A percentile compares a stretch with the other conserved stretches of the same genome.
These are phyloP conservation scores for Pseudomyrmex dendroicus DNA, from an alignment of 1,140 invertebrate species.

Conservation along the genomic window DNA sequence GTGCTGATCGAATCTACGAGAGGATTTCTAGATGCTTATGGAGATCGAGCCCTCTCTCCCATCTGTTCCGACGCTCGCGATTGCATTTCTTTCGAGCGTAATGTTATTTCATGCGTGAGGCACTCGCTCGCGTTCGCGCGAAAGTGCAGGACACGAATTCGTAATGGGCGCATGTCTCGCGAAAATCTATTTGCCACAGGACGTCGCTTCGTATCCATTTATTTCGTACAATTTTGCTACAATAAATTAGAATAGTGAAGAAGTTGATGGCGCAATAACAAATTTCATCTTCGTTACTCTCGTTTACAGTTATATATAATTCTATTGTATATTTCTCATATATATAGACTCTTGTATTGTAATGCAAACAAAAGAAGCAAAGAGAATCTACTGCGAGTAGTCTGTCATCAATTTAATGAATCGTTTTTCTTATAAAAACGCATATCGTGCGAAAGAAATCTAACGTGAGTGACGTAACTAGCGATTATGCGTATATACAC, in stretches of 20 bases:
- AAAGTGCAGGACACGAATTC: constrained; percentile 4
- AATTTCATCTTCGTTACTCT: neutral
- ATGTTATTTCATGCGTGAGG: constrained; percentile 62
- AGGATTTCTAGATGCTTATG: constrained; percentile 62
- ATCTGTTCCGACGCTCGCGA: constrained; percentile 60
- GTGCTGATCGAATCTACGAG: constrained; percentile 67
- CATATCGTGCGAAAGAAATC: constrained; percentile 26
- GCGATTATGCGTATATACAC: neutral
- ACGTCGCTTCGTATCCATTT: neutral
- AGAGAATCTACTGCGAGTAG: constrained; percentile 70
- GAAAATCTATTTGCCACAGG: constrained; percentile 16
- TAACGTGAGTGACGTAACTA: neutral
- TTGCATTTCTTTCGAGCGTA: constrained; percentile 51
- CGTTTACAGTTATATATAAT: neutral
- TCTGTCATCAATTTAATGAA: constrained; percentile 72
- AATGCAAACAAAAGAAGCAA: too few relatives aligned
- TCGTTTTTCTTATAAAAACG: constrained; percentile 73
- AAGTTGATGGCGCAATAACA: too few relatives aligned
- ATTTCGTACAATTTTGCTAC: neutral
- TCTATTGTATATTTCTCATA: too few relatives aligned
- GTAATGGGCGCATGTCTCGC: neutral
- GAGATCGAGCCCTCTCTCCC: constrained; percentile 36
- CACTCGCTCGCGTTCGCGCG: constrained; percentile 9
- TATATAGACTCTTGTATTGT: too few relatives aligned
- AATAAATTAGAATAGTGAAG: too few relatives aligned